Conservation (phyloP, 1,140 invertebrate species). For the Psilanteris sp. region DNA sequence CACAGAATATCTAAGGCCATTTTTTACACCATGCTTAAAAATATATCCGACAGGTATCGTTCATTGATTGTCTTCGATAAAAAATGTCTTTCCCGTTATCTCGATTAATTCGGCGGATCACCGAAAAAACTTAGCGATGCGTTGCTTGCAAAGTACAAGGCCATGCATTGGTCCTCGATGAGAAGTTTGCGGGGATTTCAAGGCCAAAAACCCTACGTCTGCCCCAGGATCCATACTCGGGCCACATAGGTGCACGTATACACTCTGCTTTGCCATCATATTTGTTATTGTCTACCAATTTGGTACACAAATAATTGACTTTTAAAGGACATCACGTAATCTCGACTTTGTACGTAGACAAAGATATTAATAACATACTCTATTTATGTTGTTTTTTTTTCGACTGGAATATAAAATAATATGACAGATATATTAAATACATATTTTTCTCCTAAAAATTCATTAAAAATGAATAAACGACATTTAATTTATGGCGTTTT, state of each 20-base stretch:
- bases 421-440: too few species aligned
- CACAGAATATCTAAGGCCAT: neutral
- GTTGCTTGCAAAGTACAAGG: slow-evolving; percentile 43
- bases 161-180: slow-evolving; percentile 9
- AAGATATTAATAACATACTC: too few species aligned
- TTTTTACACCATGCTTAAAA: slow-evolving; percentile 20
- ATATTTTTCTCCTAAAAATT: too few species aligned
- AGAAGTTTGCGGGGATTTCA: slow-evolving; percentile 20
- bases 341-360: too few species aligned
- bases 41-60: slow-evolving; percentile 16
- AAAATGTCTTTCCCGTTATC: slow-evolving; percentile 40
- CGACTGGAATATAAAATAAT: too few species aligned
- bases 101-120: slow-evolving; percentile 13
- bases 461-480: too few species aligned
- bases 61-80: slow-evolving; percentile 24
- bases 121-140: slow-evolving; percentile 14
- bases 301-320: slow-evolving; percentile 25
- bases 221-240: slow-evolving; percentile 38
- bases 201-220: slow-evolving; percentile 44
- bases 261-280: slow-evolving; percentile 7
- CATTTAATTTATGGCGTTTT: too few species aligned
- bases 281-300: slow-evolving; percentile 2
- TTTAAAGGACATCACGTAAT: too few species aligned
- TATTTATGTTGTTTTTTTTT: too few species aligned
- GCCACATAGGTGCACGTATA: slow-evolving; percentile 34